Evolutionary conservation across 2,113 vertebrate species (phyloP), one percentile per base, ranked within the genome.

Genomic region (Eleginops maclovinus): DNA sequence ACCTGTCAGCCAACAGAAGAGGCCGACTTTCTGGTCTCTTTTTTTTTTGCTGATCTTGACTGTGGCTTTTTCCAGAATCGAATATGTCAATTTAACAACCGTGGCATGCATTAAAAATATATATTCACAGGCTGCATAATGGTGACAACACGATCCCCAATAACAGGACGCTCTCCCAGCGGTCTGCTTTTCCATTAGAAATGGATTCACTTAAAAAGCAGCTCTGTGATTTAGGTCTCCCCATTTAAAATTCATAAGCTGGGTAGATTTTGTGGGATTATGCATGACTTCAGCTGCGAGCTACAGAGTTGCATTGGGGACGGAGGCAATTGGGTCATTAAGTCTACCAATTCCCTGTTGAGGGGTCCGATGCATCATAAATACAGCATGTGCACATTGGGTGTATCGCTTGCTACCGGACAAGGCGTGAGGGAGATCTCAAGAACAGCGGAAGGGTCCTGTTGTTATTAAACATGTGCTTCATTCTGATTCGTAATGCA

Each of bases 221-320:
- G 88, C 77, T 79, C 75, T 55, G 77, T 83, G 69, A 89, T 90
- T 87, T 87, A 65, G 85, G 70, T 77, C 80, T 77, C 21, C 24
- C 75, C 82, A 87, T 93, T 91, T 92, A 88, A 91, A 93, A 91
- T 93, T 83, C 87, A 92, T 91, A 92, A 91, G 13, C 73, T 62
- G 85, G 64, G 72, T 24, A 83, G 92, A 92, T 93, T 93, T 88
- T 83, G 75, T 63, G 68, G 88, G 89, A 93, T 93, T 93, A 92
- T 77, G 83, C 87, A 86, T 81, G 88, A 82, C 72, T 89, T 88
- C 68, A 70, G 79, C 54, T 81, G 67, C 60, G 19, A 43, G 82
- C 62, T 69, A 71, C 15, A 83, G 77, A 79, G 83, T 79, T 10
- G 61, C 67, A 62, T 50, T 58, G 68, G 59, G 43, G 66, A 81